Evolutionary conservation across 2,888 invertebrate species (phyloP).

Genomic region (Euplexia lucipara): DNA sequence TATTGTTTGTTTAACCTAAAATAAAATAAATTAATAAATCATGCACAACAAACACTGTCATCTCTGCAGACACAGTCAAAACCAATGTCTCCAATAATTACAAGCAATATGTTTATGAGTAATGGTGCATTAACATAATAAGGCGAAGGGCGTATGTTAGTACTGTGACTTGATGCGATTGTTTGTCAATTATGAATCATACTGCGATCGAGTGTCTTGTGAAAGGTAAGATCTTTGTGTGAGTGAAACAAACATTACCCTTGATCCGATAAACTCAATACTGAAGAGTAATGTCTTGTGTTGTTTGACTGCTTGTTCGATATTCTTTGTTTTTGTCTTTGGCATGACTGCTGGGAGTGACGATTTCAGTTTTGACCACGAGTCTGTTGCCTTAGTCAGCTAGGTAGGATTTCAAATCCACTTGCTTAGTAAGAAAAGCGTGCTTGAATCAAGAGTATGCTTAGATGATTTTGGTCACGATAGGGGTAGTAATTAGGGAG

Average conservation of each 20-base stretch:
- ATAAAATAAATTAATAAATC: too few species aligned
- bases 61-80: constrained; percentile 3
- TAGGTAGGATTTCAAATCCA: too few species aligned
- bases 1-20: too few species aligned
- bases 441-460: too few species aligned
- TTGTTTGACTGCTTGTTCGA: too few species aligned
- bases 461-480: too few species aligned
- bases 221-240: constrained; percentile 44
- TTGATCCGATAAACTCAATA: constrained; percentile 39
- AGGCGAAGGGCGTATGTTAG: constrained; percentile 72
- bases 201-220: constrained; percentile 41
- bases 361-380: too few species aligned
- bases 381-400: too few species aligned
- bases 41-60: neutral
- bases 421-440: too few species aligned
- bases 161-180: constrained; percentile 54
- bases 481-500: too few species aligned
- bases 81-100: constrained; percentile 39
- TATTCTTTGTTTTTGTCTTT: too few species aligned
- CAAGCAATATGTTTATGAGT: constrained; percentile 56
- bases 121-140: constrained; percentile 70
- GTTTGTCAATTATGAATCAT: constrained; percentile 61
- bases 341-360: too few species aligned
- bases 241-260: constrained; percentile 27
- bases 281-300: constrained; percentile 9